phyloP scores from a whole-genome alignment of 2,888 invertebrate genomes.

The Amblyjoppa fuscipennis region DNA sequence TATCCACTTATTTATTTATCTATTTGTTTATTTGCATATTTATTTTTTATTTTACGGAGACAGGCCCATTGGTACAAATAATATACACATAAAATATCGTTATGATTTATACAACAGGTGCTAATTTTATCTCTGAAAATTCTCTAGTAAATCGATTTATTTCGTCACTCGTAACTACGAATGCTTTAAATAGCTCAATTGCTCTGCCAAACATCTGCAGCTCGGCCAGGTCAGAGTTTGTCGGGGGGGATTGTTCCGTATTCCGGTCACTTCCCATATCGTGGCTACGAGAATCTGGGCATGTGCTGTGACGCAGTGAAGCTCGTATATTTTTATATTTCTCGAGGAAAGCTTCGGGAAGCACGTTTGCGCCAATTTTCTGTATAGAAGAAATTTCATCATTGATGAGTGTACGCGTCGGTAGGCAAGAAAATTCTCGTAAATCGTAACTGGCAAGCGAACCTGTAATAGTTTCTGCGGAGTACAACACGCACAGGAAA shows the following conservation, averaged over 20 bases:
- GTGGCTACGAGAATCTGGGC: slow-evolving; percentile 93
- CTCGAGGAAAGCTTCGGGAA: slow-evolving; percentile 88
- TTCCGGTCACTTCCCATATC: slow-evolving; percentile 90
- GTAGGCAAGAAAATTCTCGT: not conserved
- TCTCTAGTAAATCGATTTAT: too few relatives aligned
- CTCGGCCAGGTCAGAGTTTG: slow-evolving; percentile 84
- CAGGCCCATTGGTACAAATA: too few relatives aligned
- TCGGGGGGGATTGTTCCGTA: slow-evolving; percentile 88
- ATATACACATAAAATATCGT: too few relatives aligned
- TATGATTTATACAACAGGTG: too few relatives aligned
- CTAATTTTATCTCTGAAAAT: too few relatives aligned
- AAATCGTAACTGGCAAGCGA: slow-evolving; percentile 77
- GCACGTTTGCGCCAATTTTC: slow-evolving; percentile 88
- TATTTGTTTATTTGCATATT: not conserved
- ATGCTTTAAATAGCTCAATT: too few relatives aligned
- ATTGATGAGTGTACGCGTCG: too few relatives aligned
- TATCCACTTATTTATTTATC: not conserved
- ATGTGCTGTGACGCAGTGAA: slow-evolving; percentile 91
- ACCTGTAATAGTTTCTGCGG: slow-evolving; percentile 91
- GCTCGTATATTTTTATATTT: slow-evolving; percentile 91
- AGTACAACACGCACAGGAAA: slow-evolving; percentile 90
- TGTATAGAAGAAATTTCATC: slow-evolving; percentile 79
- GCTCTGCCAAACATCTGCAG: too few relatives aligned
- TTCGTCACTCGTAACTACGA: too few relatives aligned
- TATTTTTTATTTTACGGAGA: not conserved